A percentile compares a stretch with the other conserved stretches of the same genome.
phyloP scores from a whole-genome alignment of 2,797 vertebrate genomes.

The Melanotaenia parkinsoni region DNA sequence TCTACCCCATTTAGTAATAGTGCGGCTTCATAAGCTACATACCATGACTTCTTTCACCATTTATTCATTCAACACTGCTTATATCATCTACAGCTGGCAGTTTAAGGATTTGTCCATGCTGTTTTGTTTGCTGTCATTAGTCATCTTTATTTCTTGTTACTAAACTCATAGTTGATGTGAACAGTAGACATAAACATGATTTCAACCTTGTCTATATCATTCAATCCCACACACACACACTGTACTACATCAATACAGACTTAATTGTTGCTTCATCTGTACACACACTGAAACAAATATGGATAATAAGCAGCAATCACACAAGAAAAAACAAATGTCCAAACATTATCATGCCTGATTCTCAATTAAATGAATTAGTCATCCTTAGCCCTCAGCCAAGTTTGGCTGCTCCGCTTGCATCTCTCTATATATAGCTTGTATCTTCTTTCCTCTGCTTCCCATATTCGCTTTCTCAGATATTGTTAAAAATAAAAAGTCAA shows the following conservation, averaged over 20 bases:
- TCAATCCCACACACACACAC: neutral
- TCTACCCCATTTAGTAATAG: neutral
- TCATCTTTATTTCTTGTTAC: constrained; percentile 19
- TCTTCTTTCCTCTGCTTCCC: neutral
- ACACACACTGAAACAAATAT: constrained; percentile 29
- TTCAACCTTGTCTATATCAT: neutral
- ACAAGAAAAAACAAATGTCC: constrained; percentile 80
- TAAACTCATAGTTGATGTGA: neutral
- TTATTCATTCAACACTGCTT: neutral
- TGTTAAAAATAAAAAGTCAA: constrained; percentile 13
- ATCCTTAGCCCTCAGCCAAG: constrained; percentile 34
- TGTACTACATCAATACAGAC: constrained; percentile 4
- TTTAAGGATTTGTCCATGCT: neutral
- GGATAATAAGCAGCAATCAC: constrained; percentile 22
- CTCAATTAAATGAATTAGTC: constrained; percentile 65
- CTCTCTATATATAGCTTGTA: constrained; percentile 12
- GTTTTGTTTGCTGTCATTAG: neutral
- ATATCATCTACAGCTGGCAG: neutral
- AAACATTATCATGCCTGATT: constrained; percentile 73
- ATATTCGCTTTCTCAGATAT: constrained; percentile 8
- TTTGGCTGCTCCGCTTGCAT: constrained; percentile 43
- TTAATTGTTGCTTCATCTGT: constrained; percentile 23
- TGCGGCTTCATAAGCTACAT: neutral
- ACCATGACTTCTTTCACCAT: neutral
- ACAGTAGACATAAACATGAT: neutral